phyloP scores from a whole-genome alignment of 37 sponge, comb jelly and placozoan genomes.

The Spongilla lacustris region DNA sequence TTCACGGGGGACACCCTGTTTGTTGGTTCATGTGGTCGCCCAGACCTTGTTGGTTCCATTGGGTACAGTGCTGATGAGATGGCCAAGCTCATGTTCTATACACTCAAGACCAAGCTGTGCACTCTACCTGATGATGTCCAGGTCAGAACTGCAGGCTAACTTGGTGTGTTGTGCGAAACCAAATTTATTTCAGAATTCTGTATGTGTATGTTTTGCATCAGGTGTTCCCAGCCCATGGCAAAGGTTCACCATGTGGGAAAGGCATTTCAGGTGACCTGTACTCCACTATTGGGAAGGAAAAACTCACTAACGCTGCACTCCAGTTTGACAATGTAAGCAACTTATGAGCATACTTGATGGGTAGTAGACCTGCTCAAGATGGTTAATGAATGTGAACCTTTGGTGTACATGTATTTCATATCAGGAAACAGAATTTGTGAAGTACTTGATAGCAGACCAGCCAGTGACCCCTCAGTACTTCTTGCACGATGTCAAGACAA shows the following conservation, averaged over 20 bases:
- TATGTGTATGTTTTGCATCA: conserved; percentile 2
- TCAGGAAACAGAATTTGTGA: conserved; percentile 77
- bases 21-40: conserved; percentile 91
- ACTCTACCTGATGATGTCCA: conserved; percentile 78
- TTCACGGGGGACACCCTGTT: conserved; percentile 95
- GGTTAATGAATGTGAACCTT: too few species aligned
- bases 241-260: conserved; percentile 94
- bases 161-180: background rate
- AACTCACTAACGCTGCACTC: conserved; percentile 78
- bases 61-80: conserved; percentile 79
- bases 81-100: conserved; percentile 78
- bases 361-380: background rate
- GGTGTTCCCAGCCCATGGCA: conserved; percentile 93
- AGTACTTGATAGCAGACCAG: conserved; percentile 66
- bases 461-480: conserved; percentile 76
- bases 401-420: background rate
- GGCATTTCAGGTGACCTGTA: conserved; percentile 69
- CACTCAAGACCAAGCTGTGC: conserved; percentile 64
- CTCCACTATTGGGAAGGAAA: conserved; percentile 87
- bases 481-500: conserved; percentile 41
- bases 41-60: conserved; percentile 82
- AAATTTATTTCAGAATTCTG: background rate
- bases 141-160: conserved; percentile 20
- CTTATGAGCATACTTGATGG: too few species aligned
- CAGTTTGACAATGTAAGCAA: conserved; percentile 69